A percentile compares a stretch with the other conserved stretches of the same genome.
Evolutionary conservation across 2,113 vertebrate genomes (phyloP).

Genomic region (Lepisosteus osseus): DNA sequence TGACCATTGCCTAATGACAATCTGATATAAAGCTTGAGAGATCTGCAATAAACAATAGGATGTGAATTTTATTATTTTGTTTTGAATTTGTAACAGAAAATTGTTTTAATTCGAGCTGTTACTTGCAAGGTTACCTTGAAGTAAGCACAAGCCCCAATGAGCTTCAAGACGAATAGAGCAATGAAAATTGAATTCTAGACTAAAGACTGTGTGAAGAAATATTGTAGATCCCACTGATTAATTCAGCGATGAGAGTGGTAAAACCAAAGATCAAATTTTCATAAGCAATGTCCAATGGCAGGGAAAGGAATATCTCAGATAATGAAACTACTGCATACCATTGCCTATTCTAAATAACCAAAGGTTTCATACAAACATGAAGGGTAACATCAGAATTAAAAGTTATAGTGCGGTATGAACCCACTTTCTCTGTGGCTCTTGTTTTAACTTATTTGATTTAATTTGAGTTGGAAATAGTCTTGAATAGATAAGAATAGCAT

Average conservation of each 20-base stretch:
- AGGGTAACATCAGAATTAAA: no score
- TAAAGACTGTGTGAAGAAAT: neutral
- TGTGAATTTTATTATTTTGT: neutral
- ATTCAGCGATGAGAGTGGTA: neutral
- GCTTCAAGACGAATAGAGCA: neutral
- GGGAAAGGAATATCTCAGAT: no score
- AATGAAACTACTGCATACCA: no score
- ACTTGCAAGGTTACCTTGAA: slow-evolving; percentile 5
- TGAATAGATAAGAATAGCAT: no score
- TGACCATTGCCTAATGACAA: neutral
- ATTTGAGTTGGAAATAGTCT: no score
- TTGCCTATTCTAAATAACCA: no score
- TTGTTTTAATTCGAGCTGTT: neutral
- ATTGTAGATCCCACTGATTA: neutral
- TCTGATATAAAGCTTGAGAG: neutral
- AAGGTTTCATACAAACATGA: no score
- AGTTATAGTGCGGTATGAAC: no score
- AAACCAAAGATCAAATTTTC: no score
- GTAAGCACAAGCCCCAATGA: neutral
- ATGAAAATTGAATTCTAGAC: neutral
- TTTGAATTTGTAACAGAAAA: neutral
- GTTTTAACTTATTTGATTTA: no score
- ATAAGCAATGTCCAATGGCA: no score
- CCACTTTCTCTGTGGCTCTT: no score
- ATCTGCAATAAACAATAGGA: neutral